Evolutionary conservation across 2,797 vertebrate genomes (phyloP), one percentile per base, ranked within the genome.

Genomic region (Echeneis naucrates): DNA sequence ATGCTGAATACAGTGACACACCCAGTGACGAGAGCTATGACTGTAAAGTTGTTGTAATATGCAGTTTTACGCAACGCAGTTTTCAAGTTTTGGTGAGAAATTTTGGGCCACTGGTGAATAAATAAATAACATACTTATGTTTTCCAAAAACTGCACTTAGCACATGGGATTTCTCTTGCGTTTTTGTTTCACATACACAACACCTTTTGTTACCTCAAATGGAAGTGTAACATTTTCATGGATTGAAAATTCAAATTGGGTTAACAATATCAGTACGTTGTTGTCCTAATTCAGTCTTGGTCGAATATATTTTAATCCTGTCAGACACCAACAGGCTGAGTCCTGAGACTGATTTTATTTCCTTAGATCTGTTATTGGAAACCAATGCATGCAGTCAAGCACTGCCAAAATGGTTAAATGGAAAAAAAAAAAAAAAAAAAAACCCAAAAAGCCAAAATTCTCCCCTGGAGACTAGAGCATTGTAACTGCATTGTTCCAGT

Each of bases 301-400:
- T 56, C 27, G 50, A 19, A 61, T 52, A 54, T 14, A 73, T 68
- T 68, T 30, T 33, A 60, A 55, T 57, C 60, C 66, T 72, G 54
- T 62, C 66, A 74, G 47, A 47, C 72, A 27, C 44, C 65, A 45
- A 61, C 37, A 47, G 26, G 55, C 68, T 32, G 57, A 87, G 58
- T 67, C 47, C 62, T 59, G 8, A 77, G 67, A 83, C 66, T 74
- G 73, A 83, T 84, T 87, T 67, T 27, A 77, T 83, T 87, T 84
- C 72, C 60, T 65, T 55, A 83, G 68, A 58, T 66, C 27, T 19
- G 59, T 85, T 87, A 89, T 79, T 86, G 79, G 77, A 91, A 89
- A 90, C 78, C 64, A 88, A 85, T 82, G 80, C 79, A 83, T 73
- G 76, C 69, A 85, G 68, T 82, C 78, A 81, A 72, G 77, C 80